These are phyloP conservation scores for Stegophylla sp. DNA, from an alignment of 2,888 invertebrate genomes.

Conservation along the genomic window DNA sequence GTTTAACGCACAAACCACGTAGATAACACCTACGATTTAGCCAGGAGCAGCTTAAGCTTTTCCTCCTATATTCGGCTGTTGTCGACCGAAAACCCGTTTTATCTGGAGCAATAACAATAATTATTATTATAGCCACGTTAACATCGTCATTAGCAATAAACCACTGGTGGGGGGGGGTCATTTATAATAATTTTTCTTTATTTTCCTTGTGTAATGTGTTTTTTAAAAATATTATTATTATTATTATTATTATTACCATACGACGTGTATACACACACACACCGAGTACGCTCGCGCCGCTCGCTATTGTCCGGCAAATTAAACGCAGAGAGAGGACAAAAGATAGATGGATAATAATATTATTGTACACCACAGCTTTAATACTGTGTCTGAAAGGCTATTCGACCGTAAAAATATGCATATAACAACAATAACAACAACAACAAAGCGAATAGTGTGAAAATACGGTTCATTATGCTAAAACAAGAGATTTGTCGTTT, in stretches of 20 bases:
- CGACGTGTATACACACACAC: neutral
- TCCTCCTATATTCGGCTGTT: neutral
- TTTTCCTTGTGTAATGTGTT: neutral
- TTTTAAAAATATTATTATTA: no score
- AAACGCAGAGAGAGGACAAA: constrained; percentile 1
- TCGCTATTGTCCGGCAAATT: constrained; percentile 18
- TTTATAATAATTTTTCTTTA: constrained; percentile 25
- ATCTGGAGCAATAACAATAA: constrained; percentile 43
- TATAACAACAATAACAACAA: neutral
- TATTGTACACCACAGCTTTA: neutral
- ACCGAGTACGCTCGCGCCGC: neutral
- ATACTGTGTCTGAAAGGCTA: constrained; percentile 8
- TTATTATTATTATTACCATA: constrained; percentile 15
- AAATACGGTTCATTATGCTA: neutral
- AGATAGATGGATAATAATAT: neutral
- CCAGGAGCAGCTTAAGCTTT: neutral
- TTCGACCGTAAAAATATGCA: constrained; percentile 11
- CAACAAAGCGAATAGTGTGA: neutral
- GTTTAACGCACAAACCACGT: constrained; percentile 19
- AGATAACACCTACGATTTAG: constrained; percentile 54
- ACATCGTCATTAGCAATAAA: constrained; percentile 49
- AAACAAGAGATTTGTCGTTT: constrained; percentile 17
- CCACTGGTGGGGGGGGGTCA: no score
- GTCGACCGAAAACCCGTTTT: constrained; percentile 41
- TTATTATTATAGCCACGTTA: constrained; percentile 27